Evolutionary conservation across 2,888 invertebrate genomes (phyloP).

Genomic region (Suillia variegata): DNA sequence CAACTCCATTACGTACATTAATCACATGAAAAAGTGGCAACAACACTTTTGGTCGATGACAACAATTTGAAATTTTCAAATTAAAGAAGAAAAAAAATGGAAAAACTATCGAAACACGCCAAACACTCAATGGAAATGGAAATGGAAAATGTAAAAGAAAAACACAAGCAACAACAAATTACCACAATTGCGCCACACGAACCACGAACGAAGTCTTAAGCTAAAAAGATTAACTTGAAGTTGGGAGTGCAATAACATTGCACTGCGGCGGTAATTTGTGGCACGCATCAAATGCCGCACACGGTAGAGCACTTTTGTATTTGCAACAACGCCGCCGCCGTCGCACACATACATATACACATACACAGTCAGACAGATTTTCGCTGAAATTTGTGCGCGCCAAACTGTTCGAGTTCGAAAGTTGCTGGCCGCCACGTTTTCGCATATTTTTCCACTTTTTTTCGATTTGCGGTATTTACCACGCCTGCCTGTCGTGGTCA

Average conservation of each 20-base stretch:
- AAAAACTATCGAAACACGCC: too few relatives aligned
- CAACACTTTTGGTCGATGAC: too few relatives aligned
- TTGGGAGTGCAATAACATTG: slow-evolving; percentile 23
- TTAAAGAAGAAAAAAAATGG: too few relatives aligned
- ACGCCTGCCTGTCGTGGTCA: not conserved
- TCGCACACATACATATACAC: not conserved
- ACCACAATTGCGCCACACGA: not conserved
- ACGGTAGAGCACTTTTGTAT: not conserved
- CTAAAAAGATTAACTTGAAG: not conserved
- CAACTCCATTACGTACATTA: too few relatives aligned
- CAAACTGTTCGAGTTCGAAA: not conserved
- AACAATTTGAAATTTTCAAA: too few relatives aligned
- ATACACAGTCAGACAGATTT: not conserved
- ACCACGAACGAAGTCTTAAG: not conserved
- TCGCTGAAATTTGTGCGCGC: not conserved
- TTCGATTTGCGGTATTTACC: not conserved
- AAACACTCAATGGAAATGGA: too few relatives aligned
- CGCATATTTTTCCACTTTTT: not conserved
- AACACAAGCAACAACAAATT: not conserved
- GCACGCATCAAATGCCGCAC: slow-evolving; percentile 23
- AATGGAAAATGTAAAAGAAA: not conserved
- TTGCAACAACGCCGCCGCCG: not conserved
- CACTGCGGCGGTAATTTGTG: slow-evolving; percentile 34
- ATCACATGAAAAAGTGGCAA: too few relatives aligned
- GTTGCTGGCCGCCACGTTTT: not conserved